A percentile compares a stretch with the other conserved stretches of the same genome.
phyloP scores from a whole-genome alignment of 2,888 invertebrate genomes.

The Sarcophaga carnaria region DNA sequence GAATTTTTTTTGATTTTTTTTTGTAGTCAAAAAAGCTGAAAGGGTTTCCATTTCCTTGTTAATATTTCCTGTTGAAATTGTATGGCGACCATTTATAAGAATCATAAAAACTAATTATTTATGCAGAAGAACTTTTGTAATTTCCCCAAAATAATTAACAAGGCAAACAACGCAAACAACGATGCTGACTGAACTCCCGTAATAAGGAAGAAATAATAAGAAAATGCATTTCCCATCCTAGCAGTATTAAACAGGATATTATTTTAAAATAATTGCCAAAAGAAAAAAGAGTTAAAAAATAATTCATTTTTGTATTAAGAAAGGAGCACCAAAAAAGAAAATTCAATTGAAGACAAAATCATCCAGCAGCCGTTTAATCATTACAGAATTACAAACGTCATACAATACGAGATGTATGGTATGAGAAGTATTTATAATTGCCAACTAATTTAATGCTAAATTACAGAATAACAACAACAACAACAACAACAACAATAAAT shows the following conservation, averaged over 20 bases:
- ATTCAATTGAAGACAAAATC: not conserved
- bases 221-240: constrained; percentile 43
- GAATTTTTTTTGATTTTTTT: constrained; percentile 16
- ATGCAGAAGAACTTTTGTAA: constrained; percentile 62
- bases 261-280: constrained; percentile 27
- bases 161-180: constrained; percentile 45
- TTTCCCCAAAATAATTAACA: constrained; percentile 60
- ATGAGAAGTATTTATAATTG: constrained; percentile 1
- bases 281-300: constrained; percentile 22
- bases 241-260: constrained; percentile 58
- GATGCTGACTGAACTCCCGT: constrained; percentile 45
- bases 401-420: too few species aligned
- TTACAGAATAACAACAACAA: constrained; percentile 46
- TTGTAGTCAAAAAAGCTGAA: constrained; percentile 24
- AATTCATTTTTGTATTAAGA: constrained; percentile 12
- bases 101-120: constrained; percentile 64
- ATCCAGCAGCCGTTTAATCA: too few species aligned
- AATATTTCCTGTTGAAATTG: constrained; percentile 36
- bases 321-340: constrained; percentile 6
- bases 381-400: too few species aligned
- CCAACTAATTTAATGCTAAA: constrained; percentile 59
- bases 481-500: not conserved
- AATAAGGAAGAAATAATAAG: constrained; percentile 6
- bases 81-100: not conserved
- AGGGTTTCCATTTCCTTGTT: constrained; percentile 59